Evolutionary conservation across 2,888 invertebrate genomes (phyloP).

Genomic region (Pyrrhia umbra): DNA sequence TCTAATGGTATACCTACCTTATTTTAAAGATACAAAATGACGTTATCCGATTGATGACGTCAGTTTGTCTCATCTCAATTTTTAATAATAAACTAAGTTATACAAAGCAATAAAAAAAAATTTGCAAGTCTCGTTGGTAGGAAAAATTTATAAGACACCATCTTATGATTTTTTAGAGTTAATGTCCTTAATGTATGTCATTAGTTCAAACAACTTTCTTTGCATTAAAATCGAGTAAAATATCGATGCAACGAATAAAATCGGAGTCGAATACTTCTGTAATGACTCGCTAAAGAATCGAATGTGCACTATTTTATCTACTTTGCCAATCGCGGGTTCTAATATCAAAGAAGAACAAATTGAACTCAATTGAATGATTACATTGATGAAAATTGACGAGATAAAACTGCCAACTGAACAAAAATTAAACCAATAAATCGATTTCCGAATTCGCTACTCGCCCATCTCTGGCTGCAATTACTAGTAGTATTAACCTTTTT

Average conservation of each 20-base stretch:
- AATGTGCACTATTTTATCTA: slow-evolving; percentile 47
- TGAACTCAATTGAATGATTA: slow-evolving; percentile 63
- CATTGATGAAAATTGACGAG: slow-evolving; percentile 51
- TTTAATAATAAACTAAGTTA: background rate
- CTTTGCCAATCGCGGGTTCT: slow-evolving; percentile 43
- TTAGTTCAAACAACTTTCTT: slow-evolving; percentile 1
- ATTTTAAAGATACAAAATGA: background rate
- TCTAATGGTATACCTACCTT: slow-evolving; percentile 9
- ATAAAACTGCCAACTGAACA: slow-evolving; percentile 45
- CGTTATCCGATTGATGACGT: too few species aligned
- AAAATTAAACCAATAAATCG: slow-evolving; percentile 48
- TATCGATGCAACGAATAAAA: slow-evolving; percentile 9
- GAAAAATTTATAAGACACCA: too few species aligned
- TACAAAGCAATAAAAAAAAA: background rate
- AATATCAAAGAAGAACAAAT: slow-evolving; percentile 48
- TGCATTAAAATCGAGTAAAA: slow-evolving; percentile 1
- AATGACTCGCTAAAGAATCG: slow-evolving; percentile 18
- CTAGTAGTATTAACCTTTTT: background rate
- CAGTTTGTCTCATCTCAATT: background rate
- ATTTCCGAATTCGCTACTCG: slow-evolving; percentile 39
- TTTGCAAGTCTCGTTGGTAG: background rate
- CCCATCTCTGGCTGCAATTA: slow-evolving; percentile 19
- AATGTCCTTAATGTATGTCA: slow-evolving; percentile 1
- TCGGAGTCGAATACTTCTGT: slow-evolving; percentile 6
- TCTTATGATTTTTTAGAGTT: background rate